A percentile compares a stretch with the other conserved stretches of the same genome.
phyloP scores from a whole-genome alignment of 2,113 vertebrate genomes.

The Gobiocypris rarus region DNA sequence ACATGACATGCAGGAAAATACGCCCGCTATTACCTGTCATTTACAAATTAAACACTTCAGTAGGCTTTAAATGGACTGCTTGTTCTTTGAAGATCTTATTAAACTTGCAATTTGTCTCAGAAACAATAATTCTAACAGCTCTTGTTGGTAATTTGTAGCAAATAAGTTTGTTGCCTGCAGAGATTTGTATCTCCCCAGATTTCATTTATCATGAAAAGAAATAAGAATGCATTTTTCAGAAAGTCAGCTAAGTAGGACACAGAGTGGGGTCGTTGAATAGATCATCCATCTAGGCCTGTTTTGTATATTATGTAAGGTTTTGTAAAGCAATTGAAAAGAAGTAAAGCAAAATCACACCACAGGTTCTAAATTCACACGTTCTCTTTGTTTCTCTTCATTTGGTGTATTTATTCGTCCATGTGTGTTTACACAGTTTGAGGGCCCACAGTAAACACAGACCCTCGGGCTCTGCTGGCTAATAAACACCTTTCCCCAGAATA shows the following conservation, averaged over 20 bases:
- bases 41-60: slow-evolving; percentile 15
- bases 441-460: slow-evolving; percentile 45
- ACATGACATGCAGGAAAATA: slow-evolving; percentile 4
- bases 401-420: background rate
- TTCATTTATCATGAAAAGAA: slow-evolving; percentile 14
- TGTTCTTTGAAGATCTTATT: slow-evolving; percentile 27
- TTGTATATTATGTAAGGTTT: slow-evolving; percentile 15
- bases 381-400: slow-evolving; percentile 22
- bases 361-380: background rate
- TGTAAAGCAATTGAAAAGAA: background rate
- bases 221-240: slow-evolving; percentile 9
- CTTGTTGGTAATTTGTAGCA: slow-evolving; percentile 9
- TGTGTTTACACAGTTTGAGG: slow-evolving; percentile 31
- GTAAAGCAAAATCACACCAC: background rate
- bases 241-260: slow-evolving; percentile 17
- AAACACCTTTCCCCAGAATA: slow-evolving; percentile 48
- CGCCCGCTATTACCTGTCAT: background rate
- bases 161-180: slow-evolving; percentile 23
- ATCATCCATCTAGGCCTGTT: background rate
- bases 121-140: background rate
- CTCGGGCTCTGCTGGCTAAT: slow-evolving; percentile 28
- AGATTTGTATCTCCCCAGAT: slow-evolving; percentile 4
- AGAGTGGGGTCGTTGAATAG: background rate
- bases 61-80: background rate
- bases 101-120: background rate